Evolutionary conservation across 2,113 vertebrate species (phyloP).

Genomic region (Albula glossodonta): DNA sequence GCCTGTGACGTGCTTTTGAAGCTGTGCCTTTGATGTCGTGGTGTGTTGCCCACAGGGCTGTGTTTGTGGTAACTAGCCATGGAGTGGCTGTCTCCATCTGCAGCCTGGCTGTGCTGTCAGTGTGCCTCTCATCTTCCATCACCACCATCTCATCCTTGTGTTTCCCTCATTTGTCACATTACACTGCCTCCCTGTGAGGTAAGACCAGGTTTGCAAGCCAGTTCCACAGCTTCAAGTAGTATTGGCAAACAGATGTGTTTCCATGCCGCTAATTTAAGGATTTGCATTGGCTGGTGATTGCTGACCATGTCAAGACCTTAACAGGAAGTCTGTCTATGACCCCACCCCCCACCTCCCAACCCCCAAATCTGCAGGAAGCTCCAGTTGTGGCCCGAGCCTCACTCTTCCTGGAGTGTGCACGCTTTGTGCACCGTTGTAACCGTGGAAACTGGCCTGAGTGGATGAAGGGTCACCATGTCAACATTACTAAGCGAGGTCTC

Average conservation of each 20-base stretch:
- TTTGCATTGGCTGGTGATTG: not conserved
- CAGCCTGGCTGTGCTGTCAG: not conserved
- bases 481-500: conserved; percentile 93
- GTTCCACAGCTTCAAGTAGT: not conserved
- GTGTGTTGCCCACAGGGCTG: not conserved
- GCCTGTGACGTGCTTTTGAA: not conserved
- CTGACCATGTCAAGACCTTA: not conserved
- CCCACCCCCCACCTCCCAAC: not conserved
- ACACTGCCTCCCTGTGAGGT: not conserved
- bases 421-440: conserved; percentile 96
- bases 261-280: not conserved
- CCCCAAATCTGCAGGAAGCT: conserved; percentile 77
- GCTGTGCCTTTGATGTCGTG: not conserved
- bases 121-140: not conserved
- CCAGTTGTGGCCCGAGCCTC: conserved; percentile 92
- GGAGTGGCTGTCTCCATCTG: not conserved
- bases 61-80: not conserved
- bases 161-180: conserved; percentile 11
- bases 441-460: conserved; percentile 98
- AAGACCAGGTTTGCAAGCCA: not conserved
- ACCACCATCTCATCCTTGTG: conserved; percentile 12
- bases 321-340: conserved; percentile 22
- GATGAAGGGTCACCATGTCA: conserved; percentile 99
- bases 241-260: not conserved
- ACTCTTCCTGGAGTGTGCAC: conserved; percentile 92